Conservation (phyloP, 2,113 vertebrate species). For the Oreochromis tanganicae region DNA sequence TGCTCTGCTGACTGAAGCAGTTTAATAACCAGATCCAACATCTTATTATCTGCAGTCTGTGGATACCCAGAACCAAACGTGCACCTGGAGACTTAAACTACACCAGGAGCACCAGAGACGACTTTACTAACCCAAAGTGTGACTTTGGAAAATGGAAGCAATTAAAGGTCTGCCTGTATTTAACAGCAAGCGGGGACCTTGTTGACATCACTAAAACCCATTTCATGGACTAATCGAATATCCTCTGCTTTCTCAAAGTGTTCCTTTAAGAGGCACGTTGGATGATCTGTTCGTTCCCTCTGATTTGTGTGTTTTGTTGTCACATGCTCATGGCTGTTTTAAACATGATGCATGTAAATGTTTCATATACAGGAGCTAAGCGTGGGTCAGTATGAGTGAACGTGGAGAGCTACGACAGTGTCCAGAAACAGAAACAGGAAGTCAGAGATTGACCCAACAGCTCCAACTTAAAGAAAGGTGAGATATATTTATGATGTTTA, state of each 20-base stretch:
- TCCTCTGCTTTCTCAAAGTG: background rate
- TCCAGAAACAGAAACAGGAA: background rate
- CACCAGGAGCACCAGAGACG: background rate
- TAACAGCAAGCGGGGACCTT: background rate
- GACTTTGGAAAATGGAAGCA: background rate
- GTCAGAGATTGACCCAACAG: background rate
- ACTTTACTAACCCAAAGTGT: background rate
- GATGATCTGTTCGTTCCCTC: background rate
- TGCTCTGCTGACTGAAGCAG: background rate
- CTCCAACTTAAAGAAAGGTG: fast-evolving
- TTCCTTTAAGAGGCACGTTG: background rate
- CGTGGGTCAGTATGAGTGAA: fast-evolving
- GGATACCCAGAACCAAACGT: background rate
- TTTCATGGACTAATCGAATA: background rate
- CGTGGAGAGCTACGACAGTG: background rate
- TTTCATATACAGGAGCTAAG: background rate
- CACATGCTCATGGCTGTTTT: background rate
- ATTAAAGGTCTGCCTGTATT: background rate
- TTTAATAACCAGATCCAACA: background rate
- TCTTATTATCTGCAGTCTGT: background rate
- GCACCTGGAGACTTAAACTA: background rate
- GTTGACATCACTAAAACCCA: background rate
- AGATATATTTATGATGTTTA: fast-evolving
- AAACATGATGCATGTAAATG: background rate
- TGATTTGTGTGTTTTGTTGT: background rate